Base-by-base conservation (phyloP, 2,888 invertebrate genomes). In the Tinea pellionella region DNA sequence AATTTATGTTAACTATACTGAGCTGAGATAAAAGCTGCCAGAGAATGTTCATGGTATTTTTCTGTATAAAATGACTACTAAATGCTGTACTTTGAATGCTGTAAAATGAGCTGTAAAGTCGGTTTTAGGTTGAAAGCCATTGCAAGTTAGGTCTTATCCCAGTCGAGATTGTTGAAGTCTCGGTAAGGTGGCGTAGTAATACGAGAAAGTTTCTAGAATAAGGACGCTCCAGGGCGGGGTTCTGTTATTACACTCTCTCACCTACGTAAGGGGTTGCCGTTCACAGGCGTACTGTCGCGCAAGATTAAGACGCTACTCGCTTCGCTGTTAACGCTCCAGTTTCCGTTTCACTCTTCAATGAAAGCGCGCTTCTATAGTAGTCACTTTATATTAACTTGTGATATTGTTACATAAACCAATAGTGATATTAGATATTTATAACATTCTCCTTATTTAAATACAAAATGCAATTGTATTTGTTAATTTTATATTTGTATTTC, bases 181-280 rank as follows among this genome's bases (percentile, higher is more conserved):
- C 74, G n/a, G 37, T 9, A 37, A 37, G 47, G 47, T 47, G 74
- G 73, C 74, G 71, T 72, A 75, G 79, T 81, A 85, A 82, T 82
- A 78, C 47, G 47, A 47, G 47, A 47, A 47, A 47, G 47, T 47
- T 47, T 47, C 15, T 16, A 47, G 47, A 75, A n/a, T 47, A 9
- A 16, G 56, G 51, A 51, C 24, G 53, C 32, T 16, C 30, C 57
- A 70, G 66, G 69, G 70, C 69, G 70, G 72, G 72, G 70, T 75
- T 79, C 78, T 84, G 83, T 85, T 86, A 85, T 83, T 82, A 83
- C 84, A 83, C 85, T 81, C 82, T 82, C 80, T 84, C 84, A 81
- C 82, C 84, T 81, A 82, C 77, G 80, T 75, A 78, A 79, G 81
- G 77, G 77, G 77, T 77, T 77, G 77, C 78, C 71, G 71, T 74